Conservation (phyloP, 2,113 vertebrate genomes). For the Prolemur simus region DNA sequence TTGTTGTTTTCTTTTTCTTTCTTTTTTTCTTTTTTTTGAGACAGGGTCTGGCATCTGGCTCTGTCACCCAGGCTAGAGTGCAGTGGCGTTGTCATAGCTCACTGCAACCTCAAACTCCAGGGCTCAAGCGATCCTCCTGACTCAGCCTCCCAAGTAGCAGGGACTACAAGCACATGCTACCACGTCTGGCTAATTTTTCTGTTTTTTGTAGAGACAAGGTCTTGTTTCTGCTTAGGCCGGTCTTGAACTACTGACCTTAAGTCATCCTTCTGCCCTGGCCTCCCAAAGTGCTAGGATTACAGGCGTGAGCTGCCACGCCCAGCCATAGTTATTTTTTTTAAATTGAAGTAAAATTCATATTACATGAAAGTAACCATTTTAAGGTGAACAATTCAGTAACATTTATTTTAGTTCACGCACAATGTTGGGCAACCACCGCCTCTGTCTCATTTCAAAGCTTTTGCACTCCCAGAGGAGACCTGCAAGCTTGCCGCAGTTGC, state of each 20-base stretch:
- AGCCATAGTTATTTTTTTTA: background rate
- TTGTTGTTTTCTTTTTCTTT: too few species aligned
- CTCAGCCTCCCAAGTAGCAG: background rate
- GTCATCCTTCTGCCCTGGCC: rapidly evolving
- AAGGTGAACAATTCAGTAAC: background rate
- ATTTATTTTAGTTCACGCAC: background rate
- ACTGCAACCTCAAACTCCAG: background rate
- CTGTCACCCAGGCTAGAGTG: background rate
- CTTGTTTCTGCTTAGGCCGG: too few species aligned
- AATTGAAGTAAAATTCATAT: background rate
- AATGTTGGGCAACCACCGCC: rapidly evolving
- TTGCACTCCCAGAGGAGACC: background rate
- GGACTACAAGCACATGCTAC: background rate
- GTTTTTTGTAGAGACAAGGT: background rate
- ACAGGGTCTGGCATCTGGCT: background rate
- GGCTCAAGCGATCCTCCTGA: background rate
- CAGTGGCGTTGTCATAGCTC: background rate
- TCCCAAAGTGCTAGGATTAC: background rate
- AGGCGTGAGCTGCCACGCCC: background rate
- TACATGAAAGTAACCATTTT: background rate
- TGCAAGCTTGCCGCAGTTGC: rapidly evolving
- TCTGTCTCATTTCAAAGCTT: background rate
- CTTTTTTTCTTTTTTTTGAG: background rate
- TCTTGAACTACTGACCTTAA: background rate
- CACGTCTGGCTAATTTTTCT: background rate